These are phyloP conservation scores for Calypte anna DNA, from an alignment of 2,113 vertebrate species.

Conservation along the genomic window DNA sequence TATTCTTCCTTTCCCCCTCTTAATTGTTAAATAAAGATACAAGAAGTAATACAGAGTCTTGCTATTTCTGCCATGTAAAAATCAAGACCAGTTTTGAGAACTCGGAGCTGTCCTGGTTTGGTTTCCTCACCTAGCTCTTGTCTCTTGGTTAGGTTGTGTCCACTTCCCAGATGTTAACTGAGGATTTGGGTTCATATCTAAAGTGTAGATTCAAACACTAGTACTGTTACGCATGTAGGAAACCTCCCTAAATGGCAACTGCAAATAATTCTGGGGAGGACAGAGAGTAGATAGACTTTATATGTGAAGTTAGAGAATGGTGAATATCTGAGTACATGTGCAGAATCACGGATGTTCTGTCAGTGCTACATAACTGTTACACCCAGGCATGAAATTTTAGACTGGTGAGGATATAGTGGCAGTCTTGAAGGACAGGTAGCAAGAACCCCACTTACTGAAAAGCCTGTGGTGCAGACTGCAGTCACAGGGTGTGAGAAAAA, in stretches of 20 bases:
- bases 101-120: not conserved
- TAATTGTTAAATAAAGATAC: constrained; percentile 26
- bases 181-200: not conserved
- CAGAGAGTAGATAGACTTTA: not conserved
- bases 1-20: not conserved
- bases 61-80: not conserved
- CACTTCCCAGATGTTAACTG: not conserved
- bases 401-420: not conserved
- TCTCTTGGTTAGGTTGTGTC: not conserved
- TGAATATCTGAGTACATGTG: not conserved
- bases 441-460: not conserved
- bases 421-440: not conserved
- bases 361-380: not conserved
- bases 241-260: not conserved
- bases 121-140: not conserved
- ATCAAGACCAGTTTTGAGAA: not conserved
- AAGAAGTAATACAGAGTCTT: not conserved
- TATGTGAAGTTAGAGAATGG: not conserved
- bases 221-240: not conserved
- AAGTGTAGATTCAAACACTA: not conserved
- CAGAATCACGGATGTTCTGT: not conserved
- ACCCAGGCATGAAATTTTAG: not conserved
- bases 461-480: not conserved
- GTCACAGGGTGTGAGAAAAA: not conserved
- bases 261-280: not conserved